Evolutionary conservation across 2,797 vertebrate genomes (phyloP).

Genomic region (Silurus aristotelis): DNA sequence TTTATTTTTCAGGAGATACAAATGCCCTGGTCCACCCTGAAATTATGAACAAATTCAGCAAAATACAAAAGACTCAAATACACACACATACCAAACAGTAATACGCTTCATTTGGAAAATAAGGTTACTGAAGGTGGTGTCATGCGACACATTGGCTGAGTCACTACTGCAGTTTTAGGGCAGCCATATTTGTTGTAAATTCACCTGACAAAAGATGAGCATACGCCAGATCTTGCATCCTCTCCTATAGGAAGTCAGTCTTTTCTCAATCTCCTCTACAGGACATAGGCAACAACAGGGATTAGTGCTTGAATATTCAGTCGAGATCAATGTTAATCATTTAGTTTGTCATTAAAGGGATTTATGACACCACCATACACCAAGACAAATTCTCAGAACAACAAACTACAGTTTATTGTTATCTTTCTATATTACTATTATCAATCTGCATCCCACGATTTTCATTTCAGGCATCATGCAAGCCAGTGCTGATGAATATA

Average conservation of each 20-base stretch:
- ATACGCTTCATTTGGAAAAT: not conserved
- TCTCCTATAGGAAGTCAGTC: constrained; percentile 90
- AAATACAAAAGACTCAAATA: not conserved
- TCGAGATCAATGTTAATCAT: not conserved
- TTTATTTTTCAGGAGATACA: constrained; percentile 97
- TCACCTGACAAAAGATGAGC: constrained; percentile 98
- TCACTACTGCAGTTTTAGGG: not conserved
- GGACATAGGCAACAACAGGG: constrained; percentile 16
- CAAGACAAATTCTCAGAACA: not conserved
- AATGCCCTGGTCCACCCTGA: constrained; percentile 94
- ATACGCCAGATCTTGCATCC: constrained; percentile 97
- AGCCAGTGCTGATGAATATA: constrained; percentile 26
- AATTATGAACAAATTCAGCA: constrained; percentile 15
- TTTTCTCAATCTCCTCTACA: constrained; percentile 97
- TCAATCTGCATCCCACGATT: not conserved
- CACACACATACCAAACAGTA: not conserved
- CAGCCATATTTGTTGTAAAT: constrained; percentile 12
- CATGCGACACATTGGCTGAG: not conserved
- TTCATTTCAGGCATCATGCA: constrained; percentile 21
- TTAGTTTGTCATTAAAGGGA: not conserved
- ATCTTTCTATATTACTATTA: not conserved
- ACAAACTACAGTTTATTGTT: not conserved
- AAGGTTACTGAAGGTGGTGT: not conserved
- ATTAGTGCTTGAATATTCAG: constrained; percentile 11
- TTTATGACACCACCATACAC: not conserved